A percentile compares a stretch with the other conserved stretches of the same genome.
Conservation (phyloP, 2,113 vertebrate genomes). For the Tapirus terrestris region DNA sequence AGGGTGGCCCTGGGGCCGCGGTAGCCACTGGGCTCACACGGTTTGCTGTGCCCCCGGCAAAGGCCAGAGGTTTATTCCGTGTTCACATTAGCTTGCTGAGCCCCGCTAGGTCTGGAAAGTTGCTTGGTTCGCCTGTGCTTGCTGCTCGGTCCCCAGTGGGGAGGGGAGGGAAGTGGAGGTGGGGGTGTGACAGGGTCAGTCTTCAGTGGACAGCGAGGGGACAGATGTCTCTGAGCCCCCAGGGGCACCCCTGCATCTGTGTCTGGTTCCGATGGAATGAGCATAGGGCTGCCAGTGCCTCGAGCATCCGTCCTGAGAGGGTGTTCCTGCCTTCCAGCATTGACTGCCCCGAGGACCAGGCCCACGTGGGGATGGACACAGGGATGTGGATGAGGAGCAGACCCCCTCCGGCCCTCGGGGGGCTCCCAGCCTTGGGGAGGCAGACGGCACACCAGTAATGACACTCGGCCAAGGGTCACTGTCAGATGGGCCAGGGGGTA, state of each 20-base stretch:
- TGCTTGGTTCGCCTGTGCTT: not conserved
- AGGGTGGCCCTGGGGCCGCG: rapidly evolving
- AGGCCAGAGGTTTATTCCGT: slow-evolving; percentile 39
- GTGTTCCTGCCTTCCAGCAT: not conserved
- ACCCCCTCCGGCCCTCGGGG: not conserved
- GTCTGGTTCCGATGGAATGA: not conserved
- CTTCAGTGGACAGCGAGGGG: not conserved
- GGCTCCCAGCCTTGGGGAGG: not conserved
- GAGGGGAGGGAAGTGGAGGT: no score
- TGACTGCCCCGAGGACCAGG: not conserved
- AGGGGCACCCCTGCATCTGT: not conserved
- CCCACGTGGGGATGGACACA: rapidly evolving
- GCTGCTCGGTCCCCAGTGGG: not conserved
- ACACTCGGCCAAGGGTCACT: not conserved
- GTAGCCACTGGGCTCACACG: not conserved
- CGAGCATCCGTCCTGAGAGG: not conserved
- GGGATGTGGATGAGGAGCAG: not conserved
- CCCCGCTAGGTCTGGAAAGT: slow-evolving; percentile 40
- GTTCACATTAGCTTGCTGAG: not conserved
- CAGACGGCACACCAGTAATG: not conserved
- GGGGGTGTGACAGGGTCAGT: not conserved
- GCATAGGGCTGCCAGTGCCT: rapidly evolving
- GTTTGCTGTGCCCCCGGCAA: not conserved
- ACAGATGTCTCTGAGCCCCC: not conserved
- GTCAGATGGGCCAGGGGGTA: not conserved